Evolutionary conservation across 2,888 invertebrate genomes (phyloP).

Genomic region (Drosophila stalkeri): DNA sequence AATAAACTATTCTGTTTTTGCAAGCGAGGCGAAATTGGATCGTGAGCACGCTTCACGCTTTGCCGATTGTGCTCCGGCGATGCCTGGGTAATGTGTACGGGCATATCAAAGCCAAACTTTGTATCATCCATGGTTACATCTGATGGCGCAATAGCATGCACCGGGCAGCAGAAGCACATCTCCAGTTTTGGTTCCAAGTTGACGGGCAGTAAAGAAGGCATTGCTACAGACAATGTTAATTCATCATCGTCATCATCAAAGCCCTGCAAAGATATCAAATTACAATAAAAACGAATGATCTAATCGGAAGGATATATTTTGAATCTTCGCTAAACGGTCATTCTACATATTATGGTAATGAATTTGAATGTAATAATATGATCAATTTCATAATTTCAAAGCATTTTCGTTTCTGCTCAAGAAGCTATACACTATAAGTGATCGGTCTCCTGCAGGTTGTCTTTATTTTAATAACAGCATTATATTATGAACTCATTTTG

Average conservation of each 20-base stretch:
- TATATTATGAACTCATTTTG: neutral
- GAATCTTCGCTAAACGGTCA: too few species aligned
- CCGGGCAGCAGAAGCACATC: constrained; percentile 76
- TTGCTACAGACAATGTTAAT: constrained; percentile 87
- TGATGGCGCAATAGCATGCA: constrained; percentile 73
- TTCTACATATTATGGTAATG: too few species aligned
- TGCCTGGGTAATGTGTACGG: constrained; percentile 62
- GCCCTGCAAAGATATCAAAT: constrained; percentile 51
- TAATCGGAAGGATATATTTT: too few species aligned
- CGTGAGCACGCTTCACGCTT: constrained; percentile 75
- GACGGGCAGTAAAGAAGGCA: constrained; percentile 82
- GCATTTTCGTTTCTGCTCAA: too few species aligned
- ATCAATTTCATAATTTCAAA: too few species aligned
- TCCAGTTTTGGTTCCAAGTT: constrained; percentile 70
- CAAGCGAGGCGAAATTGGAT: constrained; percentile 82
- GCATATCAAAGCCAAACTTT: constrained; percentile 55
- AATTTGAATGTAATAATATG: too few species aligned
- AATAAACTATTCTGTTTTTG: constrained; percentile 84
- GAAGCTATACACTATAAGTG: neutral
- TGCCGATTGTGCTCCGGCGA: constrained; percentile 70
- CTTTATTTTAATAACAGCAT: neutral
- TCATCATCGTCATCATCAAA: constrained; percentile 87
- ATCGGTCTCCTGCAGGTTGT: neutral
- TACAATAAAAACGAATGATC: neutral
- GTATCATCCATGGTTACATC: constrained; percentile 70